Base-by-base conservation (phyloP, 2,113 vertebrate genomes). In the Lepus europaeus region DNA sequence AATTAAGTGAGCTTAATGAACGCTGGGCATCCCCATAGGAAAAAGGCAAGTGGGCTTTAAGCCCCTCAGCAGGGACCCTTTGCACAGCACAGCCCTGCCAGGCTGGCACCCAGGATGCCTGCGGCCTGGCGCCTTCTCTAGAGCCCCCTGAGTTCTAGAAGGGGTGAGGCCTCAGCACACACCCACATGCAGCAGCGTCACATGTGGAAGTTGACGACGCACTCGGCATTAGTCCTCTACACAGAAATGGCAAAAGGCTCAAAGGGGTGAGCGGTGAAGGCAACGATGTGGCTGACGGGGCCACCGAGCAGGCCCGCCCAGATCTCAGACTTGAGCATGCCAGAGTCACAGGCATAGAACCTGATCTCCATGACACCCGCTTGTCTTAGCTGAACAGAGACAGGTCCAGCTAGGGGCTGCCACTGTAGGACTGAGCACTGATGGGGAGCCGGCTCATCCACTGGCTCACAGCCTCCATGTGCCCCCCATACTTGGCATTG, bases 381-480 rank as follows among this genome's bases (percentile, higher is more conserved):
- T 99, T 99, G 98, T 99, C 99, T 0, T 99, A 99, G 98, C 99
- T 99, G 98, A 99, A 99, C 88, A 99, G 99, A 13, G 99, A 99
- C 80, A 99, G 98, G 97, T 99, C 99, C 6, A 99, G 99, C 98
- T 99, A 99, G 0, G 99, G 99, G 97, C 99, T 99, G 97, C 99
- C 99, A 11, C 99, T 99, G 98, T 99, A 99, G 0, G 99, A 99
- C 98, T 99, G 99, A 29, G 99, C 99, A 0, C 99, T 99, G 98
- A 99, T 99, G 0, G 99, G 99, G 87, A 99, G 99, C 98, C 99
- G 99, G 11, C 99, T 99, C 96, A 99, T 98, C 96, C 99, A 98
- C 36, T 99, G 98, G 3, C 99, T 98, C 89, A 99, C 99, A 0
- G 99, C 99, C 97, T 99, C 99, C 0, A 99, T 99, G 98, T 99